Percentiles rank a stretch among this genome's conserved stretches.
These are phyloP conservation scores for Tragopan temminckii DNA, from an alignment of 2,797 vertebrate genomes.

Conservation along the genomic window DNA sequence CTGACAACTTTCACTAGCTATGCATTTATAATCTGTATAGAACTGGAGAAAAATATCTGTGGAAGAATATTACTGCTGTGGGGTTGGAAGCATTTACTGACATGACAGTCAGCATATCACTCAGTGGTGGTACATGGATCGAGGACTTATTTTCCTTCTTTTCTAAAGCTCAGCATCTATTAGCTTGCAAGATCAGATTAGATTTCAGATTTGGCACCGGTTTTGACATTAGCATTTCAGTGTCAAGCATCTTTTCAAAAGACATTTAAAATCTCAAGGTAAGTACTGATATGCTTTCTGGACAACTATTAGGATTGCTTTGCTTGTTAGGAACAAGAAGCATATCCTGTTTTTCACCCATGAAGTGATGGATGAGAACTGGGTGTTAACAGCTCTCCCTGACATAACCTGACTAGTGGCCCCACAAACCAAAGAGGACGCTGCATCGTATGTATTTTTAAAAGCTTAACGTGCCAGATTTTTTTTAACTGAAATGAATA, in stretches of 20 bases:
- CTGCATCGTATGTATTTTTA: background rate
- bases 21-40: background rate
- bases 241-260: background rate
- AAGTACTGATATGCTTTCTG: background rate
- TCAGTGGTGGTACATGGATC: background rate
- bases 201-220: background rate
- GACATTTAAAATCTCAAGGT: background rate
- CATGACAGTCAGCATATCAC: background rate
- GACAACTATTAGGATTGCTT: background rate
- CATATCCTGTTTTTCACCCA: background rate
- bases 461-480: background rate
- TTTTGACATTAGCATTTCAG: background rate
- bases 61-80: background rate
- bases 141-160: background rate
- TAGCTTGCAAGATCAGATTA: background rate
- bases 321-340: background rate
- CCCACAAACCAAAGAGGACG: background rate
- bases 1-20: background rate
- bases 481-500: background rate
- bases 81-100: background rate
- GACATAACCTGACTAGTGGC: background rate
- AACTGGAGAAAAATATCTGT: background rate
- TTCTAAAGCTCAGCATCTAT: background rate
- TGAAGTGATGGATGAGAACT: background rate
- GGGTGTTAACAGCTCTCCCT: background rate